Evolutionary conservation across 2,888 invertebrate species (phyloP).

Genomic region (Plebejus anna): DNA sequence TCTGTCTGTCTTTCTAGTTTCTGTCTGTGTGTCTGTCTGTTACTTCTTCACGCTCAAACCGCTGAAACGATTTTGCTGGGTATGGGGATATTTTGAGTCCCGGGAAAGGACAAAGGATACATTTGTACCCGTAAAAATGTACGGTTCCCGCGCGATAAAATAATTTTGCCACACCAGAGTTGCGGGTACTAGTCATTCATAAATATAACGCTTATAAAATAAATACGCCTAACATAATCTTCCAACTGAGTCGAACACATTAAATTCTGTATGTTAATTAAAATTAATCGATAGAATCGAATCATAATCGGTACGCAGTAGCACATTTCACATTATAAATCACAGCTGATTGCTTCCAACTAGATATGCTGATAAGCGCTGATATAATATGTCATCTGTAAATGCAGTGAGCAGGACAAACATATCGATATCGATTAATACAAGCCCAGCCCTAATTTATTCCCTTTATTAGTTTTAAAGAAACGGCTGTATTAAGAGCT

Average conservation of each 20-base stretch:
- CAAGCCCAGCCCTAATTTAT: neutral
- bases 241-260: neutral
- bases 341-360: slow-evolving; percentile 53
- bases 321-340: slow-evolving; percentile 59
- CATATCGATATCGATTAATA: slow-evolving; percentile 18
- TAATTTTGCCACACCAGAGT: too few relatives aligned
- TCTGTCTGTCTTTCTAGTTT: too few relatives aligned
- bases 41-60: too few relatives aligned
- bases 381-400: slow-evolving; percentile 44
- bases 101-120: too few relatives aligned
- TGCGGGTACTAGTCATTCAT: too few relatives aligned
- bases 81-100: too few relatives aligned
- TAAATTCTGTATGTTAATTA: slow-evolving; percentile 17
- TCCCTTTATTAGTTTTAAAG: slow-evolving; percentile 12
- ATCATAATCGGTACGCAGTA: slow-evolving; percentile 34
- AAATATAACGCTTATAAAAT: neutral
- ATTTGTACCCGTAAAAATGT: too few relatives aligned
- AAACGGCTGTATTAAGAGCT: neutral
- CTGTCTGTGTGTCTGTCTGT: too few relatives aligned
- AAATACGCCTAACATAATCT: slow-evolving; percentile 5
- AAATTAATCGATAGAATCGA: slow-evolving; percentile 44
- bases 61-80: too few relatives aligned
- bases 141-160: too few relatives aligned
- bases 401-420: slow-evolving; percentile 22
- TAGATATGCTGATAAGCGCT: slow-evolving; percentile 60